These are phyloP conservation scores for Chironomus tepperi DNA, from an alignment of 1,140 invertebrate species.

Conservation along the genomic window DNA sequence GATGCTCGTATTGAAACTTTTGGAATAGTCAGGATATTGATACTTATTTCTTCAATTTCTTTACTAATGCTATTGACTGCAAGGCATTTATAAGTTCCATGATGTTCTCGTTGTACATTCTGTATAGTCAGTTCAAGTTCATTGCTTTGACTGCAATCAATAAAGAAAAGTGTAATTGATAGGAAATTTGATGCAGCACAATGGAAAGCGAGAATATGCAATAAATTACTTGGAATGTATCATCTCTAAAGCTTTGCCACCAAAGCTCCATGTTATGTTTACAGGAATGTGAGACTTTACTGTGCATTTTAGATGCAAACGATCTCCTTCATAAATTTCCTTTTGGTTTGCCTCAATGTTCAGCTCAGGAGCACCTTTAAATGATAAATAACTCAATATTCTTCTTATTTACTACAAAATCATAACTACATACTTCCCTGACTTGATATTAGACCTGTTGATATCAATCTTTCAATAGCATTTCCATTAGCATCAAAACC, in stretches of 20 bases:
- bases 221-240: background rate
- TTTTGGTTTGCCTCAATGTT: background rate
- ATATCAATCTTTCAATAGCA: background rate
- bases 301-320: background rate
- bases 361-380: background rate
- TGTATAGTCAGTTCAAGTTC: background rate
- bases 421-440: background rate
- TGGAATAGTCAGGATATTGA: background rate
- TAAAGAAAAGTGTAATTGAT: background rate
- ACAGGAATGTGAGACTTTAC: background rate
- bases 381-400: background rate
- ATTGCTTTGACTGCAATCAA: background rate
- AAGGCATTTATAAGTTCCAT: background rate
- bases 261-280: background rate
- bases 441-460: background rate
- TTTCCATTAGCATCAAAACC: background rate
- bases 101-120: background rate
- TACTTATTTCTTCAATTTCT: background rate
- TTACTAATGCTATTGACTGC: background rate
- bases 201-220: background rate
- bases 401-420: background rate
- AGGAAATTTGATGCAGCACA: background rate
- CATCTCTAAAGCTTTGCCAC: background rate
- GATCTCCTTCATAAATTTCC: background rate
- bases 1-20: background rate